Conservation (phyloP, 2,113 vertebrate genomes). For the Megaptera novaeangliae region DNA sequence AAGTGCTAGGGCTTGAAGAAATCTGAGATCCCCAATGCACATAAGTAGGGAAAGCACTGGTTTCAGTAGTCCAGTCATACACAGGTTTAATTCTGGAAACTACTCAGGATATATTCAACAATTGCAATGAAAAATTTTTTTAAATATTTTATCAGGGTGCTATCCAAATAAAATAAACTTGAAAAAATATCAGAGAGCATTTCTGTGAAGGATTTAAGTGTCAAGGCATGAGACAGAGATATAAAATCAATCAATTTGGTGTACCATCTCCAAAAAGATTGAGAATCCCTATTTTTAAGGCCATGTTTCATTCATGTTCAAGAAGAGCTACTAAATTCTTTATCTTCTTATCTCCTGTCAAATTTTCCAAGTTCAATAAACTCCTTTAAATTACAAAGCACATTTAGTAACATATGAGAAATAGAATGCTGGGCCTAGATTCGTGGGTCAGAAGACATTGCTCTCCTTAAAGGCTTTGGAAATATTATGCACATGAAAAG, state of each 20-base stretch:
- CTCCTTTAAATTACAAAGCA: not conserved
- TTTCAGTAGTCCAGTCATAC: not conserved
- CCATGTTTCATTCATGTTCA: not conserved
- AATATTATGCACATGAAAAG: not conserved
- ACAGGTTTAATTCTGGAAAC: not conserved
- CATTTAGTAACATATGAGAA: not conserved
- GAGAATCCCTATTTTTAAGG: not conserved
- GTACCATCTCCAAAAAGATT: not conserved
- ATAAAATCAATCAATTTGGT: not conserved
- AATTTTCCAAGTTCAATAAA: not conserved
- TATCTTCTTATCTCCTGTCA: not conserved
- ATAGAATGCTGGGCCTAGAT: not conserved
- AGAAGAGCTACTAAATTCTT: not conserved
- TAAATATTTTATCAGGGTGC: not conserved
- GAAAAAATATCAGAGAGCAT: not conserved
- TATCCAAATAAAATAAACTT: not conserved
- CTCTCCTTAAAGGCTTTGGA: not conserved
- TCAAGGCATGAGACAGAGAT: not conserved
- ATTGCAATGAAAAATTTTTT: not conserved
- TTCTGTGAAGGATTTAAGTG: not conserved
- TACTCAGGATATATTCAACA: not conserved
- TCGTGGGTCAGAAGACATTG: not conserved
- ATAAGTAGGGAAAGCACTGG: not conserved
- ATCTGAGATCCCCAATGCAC: not conserved
- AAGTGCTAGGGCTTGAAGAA: not conserved